Percentiles rank a stretch among this genome's conserved stretches.
Conservation (phyloP, 2,797 vertebrate species). For the Galago senegalensis region DNA sequence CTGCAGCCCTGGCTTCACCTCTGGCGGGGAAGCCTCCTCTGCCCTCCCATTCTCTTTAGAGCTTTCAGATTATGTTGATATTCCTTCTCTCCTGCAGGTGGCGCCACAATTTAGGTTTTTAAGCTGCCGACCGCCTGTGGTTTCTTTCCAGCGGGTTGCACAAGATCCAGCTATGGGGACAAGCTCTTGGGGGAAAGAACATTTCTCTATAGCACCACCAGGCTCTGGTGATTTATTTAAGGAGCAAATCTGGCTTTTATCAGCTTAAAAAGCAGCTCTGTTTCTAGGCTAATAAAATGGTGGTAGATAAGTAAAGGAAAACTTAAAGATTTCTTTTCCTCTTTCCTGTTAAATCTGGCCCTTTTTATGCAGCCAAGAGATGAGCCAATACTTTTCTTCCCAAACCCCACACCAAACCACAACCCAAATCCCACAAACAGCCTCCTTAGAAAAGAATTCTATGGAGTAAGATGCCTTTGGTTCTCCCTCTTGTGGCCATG, state of each 20-base stretch:
- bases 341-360: slow-evolving; percentile 49
- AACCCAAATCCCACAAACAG: slow-evolving; percentile 17
- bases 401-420: slow-evolving; percentile 23
- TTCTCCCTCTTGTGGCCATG: slow-evolving; percentile 62
- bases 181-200: not conserved
- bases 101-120: slow-evolving; percentile 91
- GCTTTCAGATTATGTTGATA: slow-evolving; percentile 73
- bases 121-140: slow-evolving; percentile 55
- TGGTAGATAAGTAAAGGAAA: slow-evolving; percentile 70
- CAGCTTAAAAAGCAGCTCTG: slow-evolving; percentile 79
- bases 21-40: not conserved
- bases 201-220: slow-evolving; percentile 54
- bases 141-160: not conserved
- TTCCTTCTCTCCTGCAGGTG: slow-evolving; percentile 90
- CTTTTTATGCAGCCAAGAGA: not conserved
- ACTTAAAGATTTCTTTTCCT: slow-evolving; percentile 57
- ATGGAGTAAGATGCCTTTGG: not conserved
- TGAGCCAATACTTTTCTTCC: slow-evolving; percentile 42
- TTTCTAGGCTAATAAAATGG: slow-evolving; percentile 86
- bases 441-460: not conserved
- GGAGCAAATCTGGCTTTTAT: slow-evolving; percentile 81
- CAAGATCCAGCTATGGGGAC: slow-evolving; percentile 39
- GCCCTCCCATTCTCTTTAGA: not conserved
- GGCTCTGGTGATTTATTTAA: slow-evolving; percentile 81
- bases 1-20: not conserved